These are phyloP conservation scores for Sclerodermus sp. DNA, from an alignment of 2,888 invertebrate species.

Conservation along the genomic window DNA sequence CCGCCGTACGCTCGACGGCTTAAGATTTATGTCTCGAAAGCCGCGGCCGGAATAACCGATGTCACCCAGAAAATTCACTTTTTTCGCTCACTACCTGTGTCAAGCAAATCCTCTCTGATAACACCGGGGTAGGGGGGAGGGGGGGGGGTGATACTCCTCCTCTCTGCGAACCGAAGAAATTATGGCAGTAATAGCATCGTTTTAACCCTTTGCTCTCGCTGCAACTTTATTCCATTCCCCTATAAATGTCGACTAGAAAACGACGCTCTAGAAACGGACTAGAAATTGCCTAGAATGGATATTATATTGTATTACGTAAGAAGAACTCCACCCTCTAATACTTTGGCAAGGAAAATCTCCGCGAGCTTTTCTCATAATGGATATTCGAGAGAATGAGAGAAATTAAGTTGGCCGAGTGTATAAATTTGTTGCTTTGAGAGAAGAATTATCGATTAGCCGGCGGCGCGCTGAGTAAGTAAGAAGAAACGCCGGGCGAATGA, in stretches of 20 bases:
- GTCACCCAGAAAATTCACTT: slow-evolving; percentile 33
- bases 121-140: not conserved
- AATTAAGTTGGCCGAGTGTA: too few species aligned
- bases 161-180: slow-evolving; percentile 18
- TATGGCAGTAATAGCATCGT: too few species aligned
- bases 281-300: too few species aligned
- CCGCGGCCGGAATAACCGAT: slow-evolving; percentile 37
- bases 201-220: not conserved
- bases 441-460: too few species aligned
- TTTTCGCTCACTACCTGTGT: slow-evolving; percentile 13
- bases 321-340: too few species aligned
- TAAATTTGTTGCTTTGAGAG: too few species aligned
- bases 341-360: too few species aligned
- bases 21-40: slow-evolving; percentile 37
- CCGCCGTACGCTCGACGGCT: slow-evolving; percentile 21
- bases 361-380: too few species aligned
- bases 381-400: too few species aligned
- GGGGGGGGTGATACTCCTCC: slow-evolving; percentile 8
- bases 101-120: slow-evolving; percentile 31
- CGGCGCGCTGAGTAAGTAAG: slow-evolving; percentile 8
- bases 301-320: too few species aligned
- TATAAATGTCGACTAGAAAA: too few species aligned
- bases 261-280: too few species aligned
- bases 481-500: not conserved
- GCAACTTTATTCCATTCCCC: not conserved